Base-by-base conservation (phyloP, 2,113 vertebrate species). In the Cathartes aura region DNA sequence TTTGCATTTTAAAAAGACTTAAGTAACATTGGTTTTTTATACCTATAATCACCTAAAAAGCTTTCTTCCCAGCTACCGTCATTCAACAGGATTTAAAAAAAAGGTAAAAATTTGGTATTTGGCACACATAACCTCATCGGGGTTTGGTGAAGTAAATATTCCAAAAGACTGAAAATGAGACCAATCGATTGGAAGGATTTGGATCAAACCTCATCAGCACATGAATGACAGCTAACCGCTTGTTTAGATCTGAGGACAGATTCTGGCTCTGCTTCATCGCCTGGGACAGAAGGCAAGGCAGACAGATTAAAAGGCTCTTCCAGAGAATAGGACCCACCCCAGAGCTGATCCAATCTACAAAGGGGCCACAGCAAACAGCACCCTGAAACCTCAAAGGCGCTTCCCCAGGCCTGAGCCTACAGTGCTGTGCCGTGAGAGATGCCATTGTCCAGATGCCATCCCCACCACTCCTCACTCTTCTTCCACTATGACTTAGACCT, bases 371-470 rank as follows among this genome's bases (percentile, higher is more conserved):
- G 82, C 58, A 86, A 86, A 68, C 30, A 68, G 66, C 43, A 72
- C 16, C 58, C 55, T 24, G 30, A 63, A 89, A 60, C 11, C 9
- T 48, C 42, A 21, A 6, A 47, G 12, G 17, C 0, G 1, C 60
- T 45, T 50, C 23, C 29, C 26, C 27, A 12, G 43, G 36, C 48
- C 59, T 38, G 26, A 67, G 15, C 55, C 15, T 11, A 15, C 24
- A 27, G 2, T 29, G 38, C 36, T 16, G 38, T 0, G 2, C 29
- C 1, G 0, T 42, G 30, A 47, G 48, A 60, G 34, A 15, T 1
- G 1, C 12, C n/a, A 26, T 36, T 0, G 0, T 34, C 38, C 38
- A 50, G 38, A 62, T 1, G 2, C 21, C 2, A 3, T 72, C 36
- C 40, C 22, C 50, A 60, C 8, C 50, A 22, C 4, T 1, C 43